A percentile compares a stretch with the other conserved stretches of the same genome.
Conservation (phyloP, 2,113 vertebrate genomes). For the Pseudopodoces humilis region DNA sequence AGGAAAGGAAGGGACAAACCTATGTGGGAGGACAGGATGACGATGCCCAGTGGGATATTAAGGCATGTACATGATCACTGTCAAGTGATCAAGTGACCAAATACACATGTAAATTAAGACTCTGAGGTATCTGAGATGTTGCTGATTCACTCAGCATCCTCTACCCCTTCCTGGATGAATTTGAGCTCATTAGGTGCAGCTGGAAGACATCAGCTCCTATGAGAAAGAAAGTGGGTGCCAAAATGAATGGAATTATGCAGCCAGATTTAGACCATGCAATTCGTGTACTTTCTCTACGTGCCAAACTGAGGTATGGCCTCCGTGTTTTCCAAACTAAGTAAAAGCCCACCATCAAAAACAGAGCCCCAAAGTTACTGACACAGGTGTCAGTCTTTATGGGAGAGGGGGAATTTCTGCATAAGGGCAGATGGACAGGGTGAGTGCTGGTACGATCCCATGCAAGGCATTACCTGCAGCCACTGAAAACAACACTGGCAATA, state of each 20-base stretch:
- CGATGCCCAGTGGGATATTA: background rate
- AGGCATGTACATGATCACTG: background rate
- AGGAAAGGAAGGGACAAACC: background rate
- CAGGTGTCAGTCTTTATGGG: background rate
- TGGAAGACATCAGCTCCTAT: background rate
- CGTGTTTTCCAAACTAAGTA: background rate
- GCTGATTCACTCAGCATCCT: background rate
- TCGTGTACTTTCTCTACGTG: background rate
- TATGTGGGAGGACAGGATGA: background rate
- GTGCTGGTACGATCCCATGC: background rate
- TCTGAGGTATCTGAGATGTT: background rate
- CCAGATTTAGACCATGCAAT: background rate
- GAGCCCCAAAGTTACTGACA: background rate
- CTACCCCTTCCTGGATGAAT: background rate
- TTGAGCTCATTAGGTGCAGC: constrained; percentile 12
- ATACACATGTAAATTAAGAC: background rate
- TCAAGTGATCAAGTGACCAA: background rate
- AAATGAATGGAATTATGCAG: background rate
- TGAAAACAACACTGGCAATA: background rate
- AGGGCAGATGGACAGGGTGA: background rate
- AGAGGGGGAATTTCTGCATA: background rate
- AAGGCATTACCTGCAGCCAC: background rate
- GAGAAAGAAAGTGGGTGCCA: background rate
- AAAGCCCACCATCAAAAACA: background rate
- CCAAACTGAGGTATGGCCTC: background rate